Evolutionary conservation across 1,140 invertebrate species (phyloP).

Genomic region (Nephila pilipes): DNA sequence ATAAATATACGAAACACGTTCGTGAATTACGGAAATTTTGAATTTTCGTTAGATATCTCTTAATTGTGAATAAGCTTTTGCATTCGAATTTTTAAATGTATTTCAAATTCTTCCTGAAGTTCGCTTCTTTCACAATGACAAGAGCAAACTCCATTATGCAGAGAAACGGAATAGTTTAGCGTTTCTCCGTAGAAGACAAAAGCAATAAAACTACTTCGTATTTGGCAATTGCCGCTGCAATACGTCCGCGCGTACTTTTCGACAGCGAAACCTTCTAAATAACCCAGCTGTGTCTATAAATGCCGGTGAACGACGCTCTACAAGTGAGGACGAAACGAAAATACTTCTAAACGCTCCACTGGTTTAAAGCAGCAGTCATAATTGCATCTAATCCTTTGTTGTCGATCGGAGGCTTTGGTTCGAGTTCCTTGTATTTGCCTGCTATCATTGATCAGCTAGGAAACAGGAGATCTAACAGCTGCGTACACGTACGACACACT

Average conservation of each 20-base stretch:
- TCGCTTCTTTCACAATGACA: no score
- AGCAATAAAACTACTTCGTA: not conserved
- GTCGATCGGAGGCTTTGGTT: not conserved
- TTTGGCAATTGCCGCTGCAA: not conserved
- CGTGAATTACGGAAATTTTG: no score
- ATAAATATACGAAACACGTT: no score
- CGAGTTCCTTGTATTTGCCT: not conserved
- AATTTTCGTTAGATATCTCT: no score
- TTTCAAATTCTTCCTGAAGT: no score
- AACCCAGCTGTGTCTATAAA: constrained; percentile 37
- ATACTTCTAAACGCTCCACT: not conserved
- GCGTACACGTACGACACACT: constrained; percentile 34
- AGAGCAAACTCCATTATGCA: not conserved
- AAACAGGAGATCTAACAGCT: constrained; percentile 22
- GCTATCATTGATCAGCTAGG: not conserved
- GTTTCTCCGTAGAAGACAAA: not conserved
- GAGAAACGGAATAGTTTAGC: not conserved
- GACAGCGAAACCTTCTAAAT: not conserved
- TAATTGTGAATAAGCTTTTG: no score
- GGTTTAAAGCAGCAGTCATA: no score
- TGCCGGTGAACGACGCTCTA: constrained; percentile 19
- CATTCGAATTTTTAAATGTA: no score
- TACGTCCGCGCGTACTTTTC: not conserved
- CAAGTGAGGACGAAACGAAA: not conserved
- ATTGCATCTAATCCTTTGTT: not conserved